Base-by-base conservation (phyloP, 2,113 vertebrate species). In the Sorex fumeus region DNA sequence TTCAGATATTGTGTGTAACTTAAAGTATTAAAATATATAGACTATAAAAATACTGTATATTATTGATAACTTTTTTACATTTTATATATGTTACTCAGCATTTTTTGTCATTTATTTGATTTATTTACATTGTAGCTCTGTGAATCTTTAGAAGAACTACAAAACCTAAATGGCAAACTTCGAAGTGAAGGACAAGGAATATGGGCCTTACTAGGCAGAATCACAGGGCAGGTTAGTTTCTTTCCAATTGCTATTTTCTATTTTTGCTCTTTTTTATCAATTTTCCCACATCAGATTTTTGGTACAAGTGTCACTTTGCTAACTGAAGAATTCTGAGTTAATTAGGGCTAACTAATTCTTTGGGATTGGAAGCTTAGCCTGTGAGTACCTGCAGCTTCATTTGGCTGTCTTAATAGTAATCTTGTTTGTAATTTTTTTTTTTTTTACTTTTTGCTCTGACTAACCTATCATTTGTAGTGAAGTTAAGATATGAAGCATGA, bases 61-160 rank as follows among this genome's bases (percentile, higher is more conserved):
- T 84, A 53, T 81, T 60, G 74, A 84, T 93, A 47, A 82, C 30
- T 95, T 84, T 53, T 72, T 95, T 95, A 34, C 62, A 92, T 90
- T 93, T 57, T 8, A 82, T 5, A 18, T 84, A 75, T 34, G 62
- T 86, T 71, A 77, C 62, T 92, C 5, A 2, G 19, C 70, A 66
- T 67, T 64, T 50, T 47, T 83, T 88, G 53, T 69, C 23, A 2
- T 92, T 84, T 81, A 57, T 87, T 69, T 83, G 9, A 74, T 27
- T 91, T 80, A 72, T 47, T 93, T 32, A 25, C 57, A 93, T 97
- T 97, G 81, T 95, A 99, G 99, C 98, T 99, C 1, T 99, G 99
- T 84, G 99, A 99, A 93, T 98, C 99, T 77, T 98, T 99, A 97
- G 99, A 99, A 98, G 99, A 99, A 84, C 98, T 99, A 75, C 98